Evolutionary conservation across 2,113 vertebrate species (phyloP).

Genomic region (Erythrocercus mccallii): DNA sequence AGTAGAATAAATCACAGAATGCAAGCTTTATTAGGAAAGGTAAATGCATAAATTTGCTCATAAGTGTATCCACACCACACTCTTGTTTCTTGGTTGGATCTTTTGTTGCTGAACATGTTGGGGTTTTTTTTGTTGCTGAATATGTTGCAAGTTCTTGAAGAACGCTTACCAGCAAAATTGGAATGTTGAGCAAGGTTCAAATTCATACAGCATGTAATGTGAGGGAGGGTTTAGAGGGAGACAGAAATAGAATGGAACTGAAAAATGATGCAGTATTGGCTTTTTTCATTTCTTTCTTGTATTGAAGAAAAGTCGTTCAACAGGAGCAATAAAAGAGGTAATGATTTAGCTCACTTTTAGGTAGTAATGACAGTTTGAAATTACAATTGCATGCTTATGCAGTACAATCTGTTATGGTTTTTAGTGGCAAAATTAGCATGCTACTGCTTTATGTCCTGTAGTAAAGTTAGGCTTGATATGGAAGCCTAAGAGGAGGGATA

Average conservation of each 20-base stretch:
- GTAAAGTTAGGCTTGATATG: background rate
- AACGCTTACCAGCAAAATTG: background rate
- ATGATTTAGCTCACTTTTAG: background rate
- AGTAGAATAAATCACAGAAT: background rate
- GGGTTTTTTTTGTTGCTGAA: background rate
- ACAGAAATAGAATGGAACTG: background rate
- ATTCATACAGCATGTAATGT: background rate
- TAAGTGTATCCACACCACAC: background rate
- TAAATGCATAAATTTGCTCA: background rate
- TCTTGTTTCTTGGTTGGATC: background rate
- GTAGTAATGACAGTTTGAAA: background rate
- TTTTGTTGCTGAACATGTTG: background rate
- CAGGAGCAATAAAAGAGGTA: background rate
- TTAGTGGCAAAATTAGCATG: background rate
- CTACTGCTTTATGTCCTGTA: background rate
- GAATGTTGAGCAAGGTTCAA: background rate
- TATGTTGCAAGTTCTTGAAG: background rate
- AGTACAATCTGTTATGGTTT: background rate
- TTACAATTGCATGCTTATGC: background rate
- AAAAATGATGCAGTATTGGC: background rate
- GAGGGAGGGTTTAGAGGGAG: background rate
- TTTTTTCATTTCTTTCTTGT: background rate
- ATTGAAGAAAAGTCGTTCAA: background rate
- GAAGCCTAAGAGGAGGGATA: background rate
- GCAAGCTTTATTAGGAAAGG: background rate